These are phyloP conservation scores for Pollenia labialis DNA, from an alignment of 2,888 invertebrate species.

Conservation along the genomic window DNA sequence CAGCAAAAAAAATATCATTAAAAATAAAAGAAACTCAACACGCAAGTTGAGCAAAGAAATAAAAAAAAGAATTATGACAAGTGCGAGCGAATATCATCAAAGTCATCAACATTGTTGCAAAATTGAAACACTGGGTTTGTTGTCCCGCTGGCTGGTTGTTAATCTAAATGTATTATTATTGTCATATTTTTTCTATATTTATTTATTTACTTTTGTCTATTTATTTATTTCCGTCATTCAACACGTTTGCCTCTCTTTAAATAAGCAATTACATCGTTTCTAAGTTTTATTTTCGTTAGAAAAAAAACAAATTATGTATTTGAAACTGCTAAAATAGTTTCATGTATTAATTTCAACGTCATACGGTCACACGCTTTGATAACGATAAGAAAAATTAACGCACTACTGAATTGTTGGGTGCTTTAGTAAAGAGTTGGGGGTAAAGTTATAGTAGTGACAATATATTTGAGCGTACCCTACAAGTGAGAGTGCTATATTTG, in stretches of 20 bases:
- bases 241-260: conserved; percentile 12
- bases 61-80: conserved; percentile 37
- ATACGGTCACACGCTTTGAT: conserved; percentile 43
- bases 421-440: not conserved
- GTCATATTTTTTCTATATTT: conserved; percentile 26
- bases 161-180: conserved; percentile 23
- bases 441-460: not conserved
- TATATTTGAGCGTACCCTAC: no score
- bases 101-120: conserved; percentile 55
- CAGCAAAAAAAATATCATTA: not conserved
- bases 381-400: conserved; percentile 40
- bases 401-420: not conserved
- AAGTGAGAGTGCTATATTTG: no score
- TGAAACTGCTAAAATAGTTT: conserved; percentile 1
- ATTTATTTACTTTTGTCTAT: not conserved
- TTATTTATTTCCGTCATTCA: conserved; percentile 5
- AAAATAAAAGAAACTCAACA: conserved; percentile 2
- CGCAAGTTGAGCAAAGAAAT: conserved; percentile 1
- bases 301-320: not conserved
- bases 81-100: conserved; percentile 33
- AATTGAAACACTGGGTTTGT: conserved; percentile 3
- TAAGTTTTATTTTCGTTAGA: conserved; percentile 1
- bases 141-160: not conserved
- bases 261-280: conserved; percentile 1
- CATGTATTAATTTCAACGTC: conserved; percentile 20